Base-by-base conservation (phyloP, 37 sponge, comb jelly and placozoan genomes). In the Beroe ovata region DNA sequence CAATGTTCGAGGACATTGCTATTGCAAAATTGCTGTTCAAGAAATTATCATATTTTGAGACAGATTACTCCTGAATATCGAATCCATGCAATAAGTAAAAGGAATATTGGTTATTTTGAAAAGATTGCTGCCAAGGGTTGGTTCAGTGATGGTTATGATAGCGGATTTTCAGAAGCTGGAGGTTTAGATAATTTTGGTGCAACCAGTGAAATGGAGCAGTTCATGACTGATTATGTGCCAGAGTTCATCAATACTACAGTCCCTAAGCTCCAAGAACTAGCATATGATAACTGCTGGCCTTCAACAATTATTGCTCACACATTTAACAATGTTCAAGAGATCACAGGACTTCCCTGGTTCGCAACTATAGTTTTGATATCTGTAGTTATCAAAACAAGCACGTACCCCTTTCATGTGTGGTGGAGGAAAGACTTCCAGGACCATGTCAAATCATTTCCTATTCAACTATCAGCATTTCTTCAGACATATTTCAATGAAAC, bases 361-460 rank as follows among this genome's bases (percentile, higher is more conserved):
- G 84, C 28, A 8, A n/a, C 54, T 14, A 77, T 77, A 21, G 11
- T 30, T 42, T 25, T 41, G 0, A 3, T 42, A 1, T 30, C 84
- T 42, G 54, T 23, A 32, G 16, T 42, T 1, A 37, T 36, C 6
- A 77, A 77, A 23, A 4, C 28, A 40, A 42, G 54, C 47, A 16
- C 21, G 1, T 77, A 77, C 47, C 84, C 84, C 16, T 77, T 39
- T 23, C 84, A 77, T 23, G 22, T 77, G 3, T 42, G 84, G 84
- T 77, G 84, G 84, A 77, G 84, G 54, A 39, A 42, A 77, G 84
- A 77, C 6, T 77, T 77, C 38, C 84, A 77, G 41, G 54, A 39
- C 1, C 47, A 42, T 39, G 84, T 77, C 1, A 77, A 77, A 42
- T 30, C 42, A 42, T 77, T 54, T 22, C 84, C 84, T 3, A 19